Base-by-base conservation (phyloP, 92 coral and sea anemone genomes). In the Blastomussa wellsi region DNA sequence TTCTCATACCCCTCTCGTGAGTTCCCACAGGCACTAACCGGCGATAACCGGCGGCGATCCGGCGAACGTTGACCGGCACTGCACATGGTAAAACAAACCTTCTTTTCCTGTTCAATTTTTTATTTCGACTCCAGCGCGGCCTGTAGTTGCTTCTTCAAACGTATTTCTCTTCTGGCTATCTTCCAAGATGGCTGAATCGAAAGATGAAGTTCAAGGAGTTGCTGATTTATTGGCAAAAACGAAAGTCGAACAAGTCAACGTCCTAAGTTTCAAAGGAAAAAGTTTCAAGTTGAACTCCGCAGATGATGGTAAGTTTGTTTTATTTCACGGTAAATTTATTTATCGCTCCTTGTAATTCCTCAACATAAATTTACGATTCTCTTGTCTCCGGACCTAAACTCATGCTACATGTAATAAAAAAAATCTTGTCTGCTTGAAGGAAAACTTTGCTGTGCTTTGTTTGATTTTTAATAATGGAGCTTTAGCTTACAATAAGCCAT, bases 191-290 rank as follows among this genome's bases (percentile, higher is more conserved):
- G 83, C 87, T 14, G 88, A 77, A 49, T 69, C 81, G 44, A 86
- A 88, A 41, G 93, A 86, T 74, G 94, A 91, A 16, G 93, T 94
- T 29, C 91, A 92, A 33, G 93, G 86, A 36, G 98, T 96, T 79
- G 84, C 94, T 28, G 89, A 88, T 20, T 83, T 96, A 80, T 48
- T 96, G 73, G 94, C 91, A 79, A 89, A 94, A 89, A 90, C 99
- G 70, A 86, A 84, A 85, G 98, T 96, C 39, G 93, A 94, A 66
- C 95, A 92, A 85, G 85, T 96, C 48, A 96, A 96, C 76, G 85
- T 94, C 78, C 90, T 96, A 14, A 91, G 95, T 72, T 94, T 96
- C 88, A 90, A 93, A 71, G 98, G 98, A 53, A 91, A 89, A 89
- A 92, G 95, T 79, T 83, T 95, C 72, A 96, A 96, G 84, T 62